Evolutionary conservation across 2,888 invertebrate genomes (phyloP), one percentile per base, ranked within the genome.

Genomic region (Agriotes lineatus): DNA sequence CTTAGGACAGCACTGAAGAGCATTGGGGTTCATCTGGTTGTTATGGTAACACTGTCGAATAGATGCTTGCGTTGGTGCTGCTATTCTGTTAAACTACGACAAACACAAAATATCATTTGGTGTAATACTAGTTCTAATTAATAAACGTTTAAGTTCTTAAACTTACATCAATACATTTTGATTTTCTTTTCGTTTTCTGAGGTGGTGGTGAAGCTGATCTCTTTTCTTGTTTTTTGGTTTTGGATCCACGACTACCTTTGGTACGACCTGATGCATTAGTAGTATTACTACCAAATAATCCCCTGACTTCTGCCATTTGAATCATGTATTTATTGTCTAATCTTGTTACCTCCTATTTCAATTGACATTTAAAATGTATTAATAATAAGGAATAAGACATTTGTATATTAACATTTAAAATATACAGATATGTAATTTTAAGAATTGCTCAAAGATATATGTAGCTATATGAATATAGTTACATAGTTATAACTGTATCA

Each of bases 301-400:
- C 94, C 67, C 94, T 88, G 39, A 90, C 88, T 82, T 94, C 94
- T 1, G 95, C 94, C 85, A 94, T 92, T 76, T 91, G 88, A 74
- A 95, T 95, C 88, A 95, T 92, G 81, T 91, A 94, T 82, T 93
- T 91, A 3, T 93, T 93, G 82, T 95, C 92, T 77, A 94, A 87
- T 42, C 91, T 89, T 60, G 91, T 92, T 76, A 94, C 87, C 85
- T 91, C 90, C 88, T 90, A 75, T n/a, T n/a, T n/a, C n/a, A n/a
- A n/a, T n/a, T n/a, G n/a, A n/a, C n/a, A n/a, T n/a, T n/a, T n/a
- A n/a, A n/a, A n/a, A n/a, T n/a, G n/a, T n/a, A n/a, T n/a, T n/a
- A n/a, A n/a, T n/a, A n/a, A n/a, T n/a, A n/a, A n/a, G n/a, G n/a
- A n/a, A n/a, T n/a, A n/a, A n/a, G n/a, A n/a, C n/a, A n/a, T n/a